Evolutionary conservation across 1,140 invertebrate species (phyloP).

Genomic region (Pseudomyrmex concolor): DNA sequence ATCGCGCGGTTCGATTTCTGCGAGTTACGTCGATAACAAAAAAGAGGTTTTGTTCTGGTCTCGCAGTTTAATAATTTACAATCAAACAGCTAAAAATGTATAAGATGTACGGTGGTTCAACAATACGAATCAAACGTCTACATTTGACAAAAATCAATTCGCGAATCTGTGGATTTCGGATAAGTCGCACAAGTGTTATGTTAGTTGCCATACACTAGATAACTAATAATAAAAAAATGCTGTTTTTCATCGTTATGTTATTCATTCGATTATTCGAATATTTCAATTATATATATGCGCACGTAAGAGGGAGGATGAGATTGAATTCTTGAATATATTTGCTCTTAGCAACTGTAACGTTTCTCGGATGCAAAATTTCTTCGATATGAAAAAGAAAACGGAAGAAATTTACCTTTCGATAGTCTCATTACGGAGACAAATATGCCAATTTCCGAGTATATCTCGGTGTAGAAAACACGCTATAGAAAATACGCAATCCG

Average conservation of each 20-base stretch:
- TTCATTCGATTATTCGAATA: no score
- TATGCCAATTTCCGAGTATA: constrained; percentile 26
- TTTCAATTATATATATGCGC: no score
- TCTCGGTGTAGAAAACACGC: neutral
- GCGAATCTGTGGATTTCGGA: no score
- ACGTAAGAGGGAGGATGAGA: no score
- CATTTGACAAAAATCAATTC: neutral
- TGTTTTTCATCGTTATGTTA: no score
- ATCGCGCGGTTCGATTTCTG: constrained; percentile 9
- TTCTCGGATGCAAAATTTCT: neutral
- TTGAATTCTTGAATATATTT: neutral
- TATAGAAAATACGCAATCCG: constrained; percentile 20
- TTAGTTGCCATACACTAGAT: no score
- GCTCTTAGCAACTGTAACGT: neutral
- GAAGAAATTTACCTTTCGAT: constrained; percentile 16
- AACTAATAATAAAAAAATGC: no score
- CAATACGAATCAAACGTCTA: neutral
- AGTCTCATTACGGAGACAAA: constrained; percentile 22
- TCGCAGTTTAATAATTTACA: neutral
- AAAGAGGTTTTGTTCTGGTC: neutral
- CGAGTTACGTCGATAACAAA: neutral
- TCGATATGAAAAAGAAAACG: neutral
- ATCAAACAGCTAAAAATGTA: neutral
- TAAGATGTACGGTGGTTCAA: neutral
- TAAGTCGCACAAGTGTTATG: no score